Base-by-base conservation (phyloP, 1,140 invertebrate genomes). In the Zaprionus tsacasi region DNA sequence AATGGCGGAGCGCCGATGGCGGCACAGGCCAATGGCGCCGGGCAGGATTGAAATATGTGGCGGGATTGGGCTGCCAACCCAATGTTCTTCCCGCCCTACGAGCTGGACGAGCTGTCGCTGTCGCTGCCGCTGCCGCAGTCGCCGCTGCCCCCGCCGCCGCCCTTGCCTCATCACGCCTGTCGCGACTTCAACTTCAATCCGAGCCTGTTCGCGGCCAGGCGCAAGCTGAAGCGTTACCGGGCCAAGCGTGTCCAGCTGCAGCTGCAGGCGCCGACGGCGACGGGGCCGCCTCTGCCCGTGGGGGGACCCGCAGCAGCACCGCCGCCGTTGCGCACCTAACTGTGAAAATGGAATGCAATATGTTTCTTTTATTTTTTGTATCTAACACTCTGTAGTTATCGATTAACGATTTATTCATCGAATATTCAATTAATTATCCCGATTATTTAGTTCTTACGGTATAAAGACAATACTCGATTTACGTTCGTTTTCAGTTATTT, bases 11-110 rank as follows among this genome's bases (percentile, higher is more conserved):
- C 86, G 25, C 57, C 73, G 27, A 35, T 91, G 52, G 15, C 40
- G 40, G 93, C 95, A 13, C 95, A 95, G 81, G 94, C 95, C 78
- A 95, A 95, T 91, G 95, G 95, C 79, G 67, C 67, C 4, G 95
- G 94, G 67, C 95, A 95, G 91, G 95, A 95, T 93, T 95, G 92
- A 92, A 92, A 93, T 58, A 87, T 92, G 80, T 92, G 91, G 91
- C 91, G 86, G 91, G 91, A 92, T 91, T 92, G 91, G 91, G 91
- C 83, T 73, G 78, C 90, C 70, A 92, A 92, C 89, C 91, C 91
- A 79, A 87, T 92, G 73, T 89, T 91, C 74, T 92, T 92, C 81
- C 85, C 91, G 80, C 81, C 78, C 59, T 82, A 81, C 25, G 89
- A 91, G 64, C 76, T 76, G 64, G 76, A 85, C 64, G 81, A 75